Evolutionary conservation across 2,797 vertebrate genomes (phyloP).

Genomic region (Australoheros facetus): DNA sequence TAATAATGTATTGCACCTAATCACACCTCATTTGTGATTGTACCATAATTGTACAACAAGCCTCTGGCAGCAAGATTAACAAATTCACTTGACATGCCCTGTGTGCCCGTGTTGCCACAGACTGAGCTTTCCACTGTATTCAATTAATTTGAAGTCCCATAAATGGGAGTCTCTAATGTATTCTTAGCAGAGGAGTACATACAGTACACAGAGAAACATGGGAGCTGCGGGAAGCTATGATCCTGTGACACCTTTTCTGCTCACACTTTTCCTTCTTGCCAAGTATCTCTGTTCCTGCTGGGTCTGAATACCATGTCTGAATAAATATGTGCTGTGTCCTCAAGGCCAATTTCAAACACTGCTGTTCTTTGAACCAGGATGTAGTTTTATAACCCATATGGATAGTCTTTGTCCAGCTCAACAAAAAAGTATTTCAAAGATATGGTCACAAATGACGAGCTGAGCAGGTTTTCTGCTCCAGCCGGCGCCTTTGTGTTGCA

Average conservation of each 20-base stretch:
- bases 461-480: slow-evolving; percentile 24
- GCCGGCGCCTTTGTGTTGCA: slow-evolving; percentile 15
- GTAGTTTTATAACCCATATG: slow-evolving; percentile 4
- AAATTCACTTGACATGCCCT: slow-evolving; percentile 31
- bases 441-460: slow-evolving; percentile 30
- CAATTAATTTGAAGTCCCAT: slow-evolving; percentile 45
- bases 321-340: slow-evolving; percentile 22
- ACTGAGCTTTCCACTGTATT: slow-evolving; percentile 36
- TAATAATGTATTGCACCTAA: slow-evolving; percentile 31
- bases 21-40: slow-evolving; percentile 28
- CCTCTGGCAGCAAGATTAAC: slow-evolving; percentile 44
- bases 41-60: slow-evolving; percentile 32
- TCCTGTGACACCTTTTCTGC: slow-evolving; percentile 41
- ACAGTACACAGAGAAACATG: slow-evolving; percentile 29
- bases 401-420: slow-evolving; percentile 6
- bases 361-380: slow-evolving; percentile 15
- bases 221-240: slow-evolving; percentile 40
- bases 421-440: slow-evolving; percentile 19
- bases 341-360: slow-evolving; percentile 9
- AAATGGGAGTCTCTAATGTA: slow-evolving; percentile 49
- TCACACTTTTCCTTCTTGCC: slow-evolving; percentile 45
- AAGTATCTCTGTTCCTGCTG: slow-evolving; percentile 53
- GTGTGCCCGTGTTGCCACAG: slow-evolving; percentile 13
- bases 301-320: slow-evolving; percentile 23
- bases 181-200: slow-evolving; percentile 51